Percentiles rank a stretch among this genome's conserved stretches.
Evolutionary conservation across 2,113 vertebrate species (phyloP).

Genomic region (Dinomys branickii): DNA sequence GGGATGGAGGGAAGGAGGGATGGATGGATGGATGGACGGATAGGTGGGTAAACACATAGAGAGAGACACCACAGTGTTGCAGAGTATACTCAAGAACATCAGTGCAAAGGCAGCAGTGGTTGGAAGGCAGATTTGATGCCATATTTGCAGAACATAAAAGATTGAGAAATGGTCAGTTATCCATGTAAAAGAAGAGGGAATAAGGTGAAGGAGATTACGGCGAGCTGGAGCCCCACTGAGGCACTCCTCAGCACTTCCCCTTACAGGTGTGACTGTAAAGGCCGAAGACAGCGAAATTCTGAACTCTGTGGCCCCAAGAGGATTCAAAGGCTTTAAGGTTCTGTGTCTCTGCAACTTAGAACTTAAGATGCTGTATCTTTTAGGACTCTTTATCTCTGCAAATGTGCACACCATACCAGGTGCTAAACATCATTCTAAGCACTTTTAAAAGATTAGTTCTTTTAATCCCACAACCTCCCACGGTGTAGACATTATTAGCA

Average conservation of each 20-base stretch:
- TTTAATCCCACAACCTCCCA: background rate
- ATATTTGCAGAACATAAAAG: background rate
- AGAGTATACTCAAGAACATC: background rate
- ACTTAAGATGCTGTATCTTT: background rate
- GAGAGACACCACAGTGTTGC: background rate
- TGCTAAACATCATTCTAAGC: background rate
- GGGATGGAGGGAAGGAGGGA: no score
- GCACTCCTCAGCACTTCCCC: background rate
- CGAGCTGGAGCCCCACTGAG: background rate
- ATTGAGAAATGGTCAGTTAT: background rate
- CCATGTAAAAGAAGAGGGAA: background rate
- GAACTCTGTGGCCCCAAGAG: background rate
- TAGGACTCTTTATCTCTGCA: background rate
- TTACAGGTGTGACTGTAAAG: background rate
- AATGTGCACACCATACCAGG: background rate
- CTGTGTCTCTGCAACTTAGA: background rate
- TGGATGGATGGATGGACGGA: background rate
- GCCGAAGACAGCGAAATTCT: background rate
- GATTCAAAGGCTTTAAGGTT: background rate
- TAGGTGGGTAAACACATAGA: no score
- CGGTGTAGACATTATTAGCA: background rate
- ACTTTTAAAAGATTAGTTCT: background rate
- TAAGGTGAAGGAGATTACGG: background rate
- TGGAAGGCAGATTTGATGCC: background rate
- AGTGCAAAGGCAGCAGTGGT: no score